Evolutionary conservation across 2,888 invertebrate species (phyloP).

Genomic region (Patella caerulea): DNA sequence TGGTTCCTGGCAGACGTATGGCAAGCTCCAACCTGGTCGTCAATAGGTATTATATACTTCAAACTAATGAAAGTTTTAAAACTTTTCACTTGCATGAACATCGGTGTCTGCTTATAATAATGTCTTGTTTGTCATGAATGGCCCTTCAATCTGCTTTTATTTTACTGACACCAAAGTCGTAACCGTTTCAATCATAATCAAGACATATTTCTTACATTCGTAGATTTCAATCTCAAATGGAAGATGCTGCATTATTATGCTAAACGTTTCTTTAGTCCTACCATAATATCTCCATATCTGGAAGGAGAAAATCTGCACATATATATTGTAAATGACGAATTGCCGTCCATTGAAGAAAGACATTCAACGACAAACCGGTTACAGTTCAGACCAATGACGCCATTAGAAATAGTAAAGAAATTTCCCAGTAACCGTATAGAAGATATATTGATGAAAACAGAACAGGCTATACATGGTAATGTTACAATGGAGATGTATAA

Average conservation of each 20-base stretch:
- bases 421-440: background rate
- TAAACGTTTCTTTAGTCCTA: conserved; percentile 82
- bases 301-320: conserved; percentile 53
- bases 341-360: conserved; percentile 45
- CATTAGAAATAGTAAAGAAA: background rate
- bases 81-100: too few relatives aligned
- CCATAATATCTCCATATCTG: conserved; percentile 70
- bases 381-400: conserved; percentile 1
- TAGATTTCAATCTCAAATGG: conserved; percentile 85
- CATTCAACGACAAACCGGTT: conserved; percentile 26
- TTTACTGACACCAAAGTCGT: too few relatives aligned
- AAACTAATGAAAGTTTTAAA: too few relatives aligned
- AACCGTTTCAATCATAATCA: background rate
- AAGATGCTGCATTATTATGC: conserved; percentile 93
- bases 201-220: background rate
- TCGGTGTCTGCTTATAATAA: too few relatives aligned
- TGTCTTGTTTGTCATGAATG: background rate
- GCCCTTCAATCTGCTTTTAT: background rate
- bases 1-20: conserved; percentile 98
- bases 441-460: background rate
- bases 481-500: conserved; percentile 45
- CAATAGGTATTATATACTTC: conserved; percentile 43
- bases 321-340: conserved; percentile 53
- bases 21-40: conserved; percentile 92
- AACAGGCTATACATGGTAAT: background rate